Evolutionary conservation across 2,888 invertebrate species (phyloP), one percentile per base, ranked within the genome.

Genomic region (Cryptus armator): DNA sequence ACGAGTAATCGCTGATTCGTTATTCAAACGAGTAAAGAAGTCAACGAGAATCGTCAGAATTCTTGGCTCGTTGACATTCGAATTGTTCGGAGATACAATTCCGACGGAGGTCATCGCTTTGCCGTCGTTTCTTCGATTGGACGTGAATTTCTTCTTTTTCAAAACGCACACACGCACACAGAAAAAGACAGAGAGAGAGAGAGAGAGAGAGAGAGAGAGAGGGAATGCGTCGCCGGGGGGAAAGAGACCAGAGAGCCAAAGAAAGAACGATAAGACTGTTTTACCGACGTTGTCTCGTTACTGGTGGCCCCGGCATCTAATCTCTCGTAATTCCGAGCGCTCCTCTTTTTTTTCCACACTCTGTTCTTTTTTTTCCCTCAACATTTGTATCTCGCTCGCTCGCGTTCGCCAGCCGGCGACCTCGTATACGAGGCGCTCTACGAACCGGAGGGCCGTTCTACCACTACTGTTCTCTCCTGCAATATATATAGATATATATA

Each of bases 261-360:
- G 16, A 72, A n/a, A 81, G 51, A 68, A 46, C 66, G 83, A 83
- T 76, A 81, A 79, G 76, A 85, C 87, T 87, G 87, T 89, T 91
- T 92, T 92, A 93, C 91, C 91, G 91, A 90, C 89, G 72, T 87
- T 85, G 87, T 86, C 88, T 90, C 89, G 90, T 91, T 90, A 90
- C 91, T 86, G 88, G 89, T 89, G 86, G 89, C 86, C 70, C 77
- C 89, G 87, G 87, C 88, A 89, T 90, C 91, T 91, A 92, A 92
- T 91, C 90, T 91, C 88, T 87, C 86, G 89, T 90, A 90, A 91
- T 91, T 91, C 89, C 83, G 81, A 86, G 83, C 84, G 80, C 76
- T 86, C 85, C 74, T 68, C 85, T 74, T 85, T 85, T 86, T 86
- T 86, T 85, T 75, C 70, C 80, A 12, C 48, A 62, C 53, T 62